A percentile compares a stretch with the other conserved stretches of the same genome.
Conservation (phyloP, 2,113 vertebrate species). For the Phycodurus eques region DNA sequence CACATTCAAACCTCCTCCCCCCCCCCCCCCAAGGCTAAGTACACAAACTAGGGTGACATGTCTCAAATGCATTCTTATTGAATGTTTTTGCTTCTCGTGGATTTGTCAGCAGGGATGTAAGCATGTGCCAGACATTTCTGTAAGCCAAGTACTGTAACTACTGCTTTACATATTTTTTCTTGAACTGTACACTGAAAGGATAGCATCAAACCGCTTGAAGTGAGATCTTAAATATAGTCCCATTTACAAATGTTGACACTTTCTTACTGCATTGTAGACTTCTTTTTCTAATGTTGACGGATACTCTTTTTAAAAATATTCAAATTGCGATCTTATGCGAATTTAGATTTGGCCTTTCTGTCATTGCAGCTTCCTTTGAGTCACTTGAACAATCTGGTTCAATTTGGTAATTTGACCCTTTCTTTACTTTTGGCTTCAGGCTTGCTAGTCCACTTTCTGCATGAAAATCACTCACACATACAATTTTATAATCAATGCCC, state of each 20-base stretch:
- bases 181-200: not conserved
- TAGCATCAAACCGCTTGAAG: no score
- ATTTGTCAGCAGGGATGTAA: no score
- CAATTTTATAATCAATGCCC: conserved; percentile 99
- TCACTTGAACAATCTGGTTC: conserved; percentile 42
- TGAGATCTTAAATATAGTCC: not conserved
- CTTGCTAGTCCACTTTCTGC: conserved; percentile 61
- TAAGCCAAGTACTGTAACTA: no score
- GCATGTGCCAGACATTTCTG: not conserved
- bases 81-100: no score
- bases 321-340: conserved; percentile 47
- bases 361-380: conserved; percentile 40
- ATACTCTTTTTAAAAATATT: conserved; percentile 13
- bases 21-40: no score
- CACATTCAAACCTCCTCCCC: no score
- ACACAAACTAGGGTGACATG: no score
- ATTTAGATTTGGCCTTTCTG: conserved; percentile 40
- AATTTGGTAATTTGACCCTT: conserved; percentile 63
- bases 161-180: not conserved
- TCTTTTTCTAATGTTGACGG: not conserved
- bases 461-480: conserved; percentile 89
- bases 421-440: conserved; percentile 57
- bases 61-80: no score
- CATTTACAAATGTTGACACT: conserved; percentile 8
- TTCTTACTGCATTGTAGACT: not conserved